Base-by-base conservation (phyloP, 2,888 invertebrate genomes). In the Pasiphila rectangulata region DNA sequence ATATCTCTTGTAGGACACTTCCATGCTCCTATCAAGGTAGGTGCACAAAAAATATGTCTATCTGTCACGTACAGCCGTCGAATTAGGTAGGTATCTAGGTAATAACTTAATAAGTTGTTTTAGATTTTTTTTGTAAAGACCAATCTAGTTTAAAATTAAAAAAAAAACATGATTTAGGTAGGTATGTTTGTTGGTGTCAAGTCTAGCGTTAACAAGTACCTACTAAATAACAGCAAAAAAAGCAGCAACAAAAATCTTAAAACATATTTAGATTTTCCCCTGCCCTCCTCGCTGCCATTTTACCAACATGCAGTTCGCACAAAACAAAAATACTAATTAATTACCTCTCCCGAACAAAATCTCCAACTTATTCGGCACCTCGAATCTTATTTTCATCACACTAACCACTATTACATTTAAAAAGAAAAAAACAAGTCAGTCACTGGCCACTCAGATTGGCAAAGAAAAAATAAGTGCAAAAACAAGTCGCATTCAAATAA, bases 291-390 rank as follows among this genome's bases (percentile, higher is more conserved):
- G 17, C 36, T 19, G 42, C 37, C 43, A 46, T 45, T 38, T 45
- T n/a, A n/a, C 45, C 7, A 5, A 42, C 41, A 50, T 25, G 46
- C 6, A 37, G 48, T 35, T 50, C 45, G 27, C 51, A 39, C 29
- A 60, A n/a, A n/a, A 63, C 61, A 64, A 61, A 69, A 54, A 13
- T 13, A 27, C 35, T 54, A 69, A 68, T 65, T 67, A 45, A 45
- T 67, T 72, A 78, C 83, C 83, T 80, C 79, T 76, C 65, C 83
- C 83, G 58, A 88, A 86, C 62, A 76, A 72, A 64, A 88, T 87
- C 81, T 88, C 88, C 86, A 88, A 84, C 67, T 82, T 87, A 66
- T 88, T 88, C 49, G 88, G 88, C 76, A 86, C 88, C 72, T 88
- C 87, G 63, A 84, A 88, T 46, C 86, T 76, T 73, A 88, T 88